These are phyloP conservation scores for Brachionus angularis DNA, from an alignment of 1,140 invertebrate genomes.

Conservation along the genomic window DNA sequence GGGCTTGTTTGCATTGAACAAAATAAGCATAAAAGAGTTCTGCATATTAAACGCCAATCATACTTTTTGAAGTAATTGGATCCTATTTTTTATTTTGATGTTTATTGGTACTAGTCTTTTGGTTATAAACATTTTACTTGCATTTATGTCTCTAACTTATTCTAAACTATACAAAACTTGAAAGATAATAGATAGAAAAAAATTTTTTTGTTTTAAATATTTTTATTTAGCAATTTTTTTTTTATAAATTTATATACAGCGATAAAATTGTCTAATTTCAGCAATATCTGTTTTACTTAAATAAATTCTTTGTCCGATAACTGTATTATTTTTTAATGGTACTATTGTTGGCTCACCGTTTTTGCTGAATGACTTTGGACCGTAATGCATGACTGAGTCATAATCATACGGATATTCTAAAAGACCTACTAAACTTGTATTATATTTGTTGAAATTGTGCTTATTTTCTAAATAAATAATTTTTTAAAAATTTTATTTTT, in stretches of 20 bases:
- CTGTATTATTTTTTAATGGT: neutral
- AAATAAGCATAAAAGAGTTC: too few relatives aligned
- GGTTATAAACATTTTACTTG: constrained; percentile 55
- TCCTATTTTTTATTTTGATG: constrained; percentile 61
- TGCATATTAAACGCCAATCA: too few relatives aligned
- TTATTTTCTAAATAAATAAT: too few relatives aligned
- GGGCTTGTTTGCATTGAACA: too few relatives aligned
- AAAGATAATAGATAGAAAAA: too few relatives aligned
- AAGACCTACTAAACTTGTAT: neutral
- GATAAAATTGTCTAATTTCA: constrained; percentile 24
- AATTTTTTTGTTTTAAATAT: too few relatives aligned
- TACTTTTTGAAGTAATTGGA: too few relatives aligned
- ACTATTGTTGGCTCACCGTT: constrained; percentile 64
- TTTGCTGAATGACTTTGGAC: constrained; percentile 68
- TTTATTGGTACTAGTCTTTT: constrained; percentile 61
- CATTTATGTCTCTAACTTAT: constrained; percentile 44
- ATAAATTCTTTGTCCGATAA: constrained; percentile 36
- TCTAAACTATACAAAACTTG: too few relatives aligned
- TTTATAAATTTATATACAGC: constrained; percentile 26
- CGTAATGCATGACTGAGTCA: constrained; percentile 78
- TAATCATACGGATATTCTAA: constrained; percentile 66
- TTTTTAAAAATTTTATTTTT: too few relatives aligned
- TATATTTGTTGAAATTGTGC: constrained; percentile 43
- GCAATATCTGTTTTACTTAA: constrained; percentile 8
- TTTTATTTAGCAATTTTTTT: too few relatives aligned